These are phyloP conservation scores for Columbina picui DNA, from an alignment of 2,113 vertebrate genomes.

Conservation along the genomic window DNA sequence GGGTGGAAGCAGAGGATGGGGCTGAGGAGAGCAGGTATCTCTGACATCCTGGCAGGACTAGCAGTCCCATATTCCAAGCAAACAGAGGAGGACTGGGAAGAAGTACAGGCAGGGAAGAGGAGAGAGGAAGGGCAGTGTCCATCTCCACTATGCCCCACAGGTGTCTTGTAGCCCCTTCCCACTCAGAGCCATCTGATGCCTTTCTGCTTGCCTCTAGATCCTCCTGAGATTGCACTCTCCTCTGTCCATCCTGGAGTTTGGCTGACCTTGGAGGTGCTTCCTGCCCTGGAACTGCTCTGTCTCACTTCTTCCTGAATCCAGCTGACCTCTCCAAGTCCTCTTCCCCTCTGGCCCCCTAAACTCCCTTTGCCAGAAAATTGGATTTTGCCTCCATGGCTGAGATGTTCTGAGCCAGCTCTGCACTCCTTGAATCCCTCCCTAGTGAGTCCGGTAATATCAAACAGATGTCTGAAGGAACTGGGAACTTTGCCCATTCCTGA, in stretches of 20 bases:
- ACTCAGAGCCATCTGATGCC: not conserved
- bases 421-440: slow-evolving; percentile 31
- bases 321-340: not conserved
- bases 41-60: not conserved
- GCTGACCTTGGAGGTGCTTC: not conserved
- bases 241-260: not conserved
- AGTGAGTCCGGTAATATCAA: slow-evolving; percentile 43
- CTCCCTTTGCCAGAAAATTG: not conserved
- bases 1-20: not conserved
- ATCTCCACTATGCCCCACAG: not conserved
- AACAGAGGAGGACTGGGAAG: not conserved
- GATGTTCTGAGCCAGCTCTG: not conserved
- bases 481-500: slow-evolving; percentile 49
- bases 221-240: not conserved
- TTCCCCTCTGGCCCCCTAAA: not conserved
- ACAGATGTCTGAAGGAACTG: slow-evolving; percentile 57
- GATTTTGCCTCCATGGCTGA: not conserved
- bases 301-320: not conserved
- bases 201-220: not conserved
- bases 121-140: not conserved
- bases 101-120: not conserved
- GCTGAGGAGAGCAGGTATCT: not conserved
- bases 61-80: not conserved
- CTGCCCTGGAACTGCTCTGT: not conserved
- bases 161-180: not conserved